Evolutionary conservation across 2,888 invertebrate species (phyloP).

Genomic region (Cotesia congregata): DNA sequence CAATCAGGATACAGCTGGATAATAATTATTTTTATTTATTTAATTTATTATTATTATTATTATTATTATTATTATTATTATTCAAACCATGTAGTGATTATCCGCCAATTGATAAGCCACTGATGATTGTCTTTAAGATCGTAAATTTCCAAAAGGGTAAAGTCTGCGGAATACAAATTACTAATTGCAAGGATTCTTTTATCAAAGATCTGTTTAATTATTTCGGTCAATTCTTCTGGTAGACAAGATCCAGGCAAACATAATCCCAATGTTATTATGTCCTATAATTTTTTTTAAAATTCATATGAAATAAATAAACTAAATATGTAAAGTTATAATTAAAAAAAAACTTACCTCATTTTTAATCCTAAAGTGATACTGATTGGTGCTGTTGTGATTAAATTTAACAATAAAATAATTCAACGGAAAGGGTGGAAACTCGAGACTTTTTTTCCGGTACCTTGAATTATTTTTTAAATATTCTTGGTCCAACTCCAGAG

Average conservation of each 20-base stretch:
- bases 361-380: conserved; percentile 66
- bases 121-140: conserved; percentile 58
- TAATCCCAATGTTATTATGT: conserved; percentile 72
- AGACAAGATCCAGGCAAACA: conserved; percentile 72
- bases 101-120: conserved; percentile 62
- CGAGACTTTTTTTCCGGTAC: conserved; percentile 58
- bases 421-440: conserved; percentile 68
- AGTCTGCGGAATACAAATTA: conserved; percentile 64
- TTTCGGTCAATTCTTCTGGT: conserved; percentile 60
- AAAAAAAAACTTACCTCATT: conserved; percentile 66
- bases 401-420: conserved; percentile 68
- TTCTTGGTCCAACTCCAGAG: conserved; percentile 57
- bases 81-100: conserved; percentile 60
- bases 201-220: conserved; percentile 62
- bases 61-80: no score
- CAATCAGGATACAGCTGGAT: conserved; percentile 54
- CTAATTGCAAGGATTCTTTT: conserved; percentile 62
- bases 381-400: conserved; percentile 69
- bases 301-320: background rate
- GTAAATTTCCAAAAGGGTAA: conserved; percentile 61
- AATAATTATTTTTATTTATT: background rate
- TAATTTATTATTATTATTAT: no score
- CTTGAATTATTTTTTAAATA: conserved; percentile 56
- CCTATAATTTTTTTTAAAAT: conserved; percentile 61
- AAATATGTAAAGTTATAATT: no score